These are phyloP conservation scores for Parotia lawesii DNA, from an alignment of 2,113 vertebrate genomes.

Conservation along the genomic window DNA sequence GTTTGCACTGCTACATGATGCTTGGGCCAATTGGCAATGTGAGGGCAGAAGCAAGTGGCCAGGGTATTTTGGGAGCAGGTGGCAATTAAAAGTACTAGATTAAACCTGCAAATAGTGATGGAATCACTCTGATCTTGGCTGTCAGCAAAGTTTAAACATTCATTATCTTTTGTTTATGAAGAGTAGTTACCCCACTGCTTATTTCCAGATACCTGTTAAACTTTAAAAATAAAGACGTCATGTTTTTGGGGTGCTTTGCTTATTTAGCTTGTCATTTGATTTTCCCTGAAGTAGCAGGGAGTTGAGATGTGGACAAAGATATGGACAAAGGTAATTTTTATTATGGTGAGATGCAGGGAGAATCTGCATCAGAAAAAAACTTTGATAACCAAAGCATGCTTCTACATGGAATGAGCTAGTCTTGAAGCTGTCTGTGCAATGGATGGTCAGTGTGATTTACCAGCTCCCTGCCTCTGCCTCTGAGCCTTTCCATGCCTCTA, in stretches of 20 bases:
- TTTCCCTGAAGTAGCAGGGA: background rate
- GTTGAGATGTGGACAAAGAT: background rate
- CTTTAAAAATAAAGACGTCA: background rate
- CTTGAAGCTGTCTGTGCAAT: background rate
- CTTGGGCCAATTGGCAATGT: constrained; percentile 2
- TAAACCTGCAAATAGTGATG: background rate
- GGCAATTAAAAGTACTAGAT: background rate
- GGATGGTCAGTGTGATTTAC: background rate
- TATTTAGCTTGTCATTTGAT: background rate
- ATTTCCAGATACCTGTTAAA: background rate
- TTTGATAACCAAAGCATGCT: background rate
- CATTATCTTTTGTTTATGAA: background rate
- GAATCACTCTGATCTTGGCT: background rate
- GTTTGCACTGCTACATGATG: background rate
- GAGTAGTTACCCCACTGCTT: background rate
- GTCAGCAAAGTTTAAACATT: background rate
- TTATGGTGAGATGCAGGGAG: background rate
- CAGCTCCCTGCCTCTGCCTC: background rate
- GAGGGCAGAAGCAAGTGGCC: background rate
- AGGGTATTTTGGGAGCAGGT: constrained; percentile 40
- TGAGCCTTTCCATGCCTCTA: background rate
- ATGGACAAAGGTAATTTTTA: background rate
- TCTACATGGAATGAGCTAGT: background rate
- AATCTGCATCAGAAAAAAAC: background rate
- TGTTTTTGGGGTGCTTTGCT: rapidly evolving